Percentiles rank a stretch among this genome's conserved stretches.
Conservation (phyloP, 2,888 invertebrate species). For the Leucophora obtusa region DNA sequence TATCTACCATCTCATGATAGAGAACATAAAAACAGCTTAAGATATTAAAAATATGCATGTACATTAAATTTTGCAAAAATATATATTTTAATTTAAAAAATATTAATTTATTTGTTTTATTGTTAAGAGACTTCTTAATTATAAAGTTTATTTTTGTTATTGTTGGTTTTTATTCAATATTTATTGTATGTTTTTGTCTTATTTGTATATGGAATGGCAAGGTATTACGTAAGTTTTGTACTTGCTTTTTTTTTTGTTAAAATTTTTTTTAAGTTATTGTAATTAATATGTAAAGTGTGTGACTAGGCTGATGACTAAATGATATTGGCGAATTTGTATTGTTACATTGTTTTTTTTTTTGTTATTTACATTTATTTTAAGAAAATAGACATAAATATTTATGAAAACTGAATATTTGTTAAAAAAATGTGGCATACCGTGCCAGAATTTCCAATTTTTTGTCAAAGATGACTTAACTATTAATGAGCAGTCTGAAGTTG, state of each 20-base stretch:
- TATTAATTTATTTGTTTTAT: conserved; percentile 1
- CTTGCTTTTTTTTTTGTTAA: conserved; percentile 16
- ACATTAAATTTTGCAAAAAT: neutral
- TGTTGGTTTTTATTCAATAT: neutral
- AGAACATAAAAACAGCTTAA: conserved; percentile 7
- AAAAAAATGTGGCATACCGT: neutral
- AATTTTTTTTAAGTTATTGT: conserved; percentile 15
- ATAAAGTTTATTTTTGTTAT: neutral
- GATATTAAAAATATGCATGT: conserved; percentile 25
- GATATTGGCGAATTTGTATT: conserved; percentile 9
- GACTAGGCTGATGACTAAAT: conserved; percentile 31
- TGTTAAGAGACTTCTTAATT: conserved; percentile 14
- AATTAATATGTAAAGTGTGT: conserved; percentile 42
- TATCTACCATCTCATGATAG: neutral
- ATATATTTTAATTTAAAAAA: conserved; percentile 1
- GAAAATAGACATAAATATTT: neutral
- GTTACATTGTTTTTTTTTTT: conserved; percentile 1
- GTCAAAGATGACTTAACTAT: no score
- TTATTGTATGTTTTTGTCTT: conserved; percentile 5
- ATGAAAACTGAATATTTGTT: conserved; percentile 8
- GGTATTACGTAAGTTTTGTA: conserved; percentile 33
- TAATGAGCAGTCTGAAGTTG: no score
- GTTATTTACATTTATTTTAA: neutral
- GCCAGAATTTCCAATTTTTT: no score
- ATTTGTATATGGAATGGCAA: neutral